Base-by-base conservation (phyloP, 1,140 invertebrate species). In the Orchesella cincta region DNA sequence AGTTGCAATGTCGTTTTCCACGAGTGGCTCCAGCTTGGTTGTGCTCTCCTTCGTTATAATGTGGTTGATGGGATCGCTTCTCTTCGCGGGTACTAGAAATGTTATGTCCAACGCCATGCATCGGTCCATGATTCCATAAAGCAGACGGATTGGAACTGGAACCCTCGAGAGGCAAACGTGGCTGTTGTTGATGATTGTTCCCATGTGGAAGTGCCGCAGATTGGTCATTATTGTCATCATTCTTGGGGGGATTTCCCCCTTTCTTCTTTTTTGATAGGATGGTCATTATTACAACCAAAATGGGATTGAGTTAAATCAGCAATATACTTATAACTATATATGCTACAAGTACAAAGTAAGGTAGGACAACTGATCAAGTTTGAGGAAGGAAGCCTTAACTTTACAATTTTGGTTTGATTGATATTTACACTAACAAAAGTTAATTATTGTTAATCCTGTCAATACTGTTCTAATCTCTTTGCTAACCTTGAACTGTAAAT, bases 1-100 rank as follows among this genome's bases (percentile, higher is more conserved):
- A 86, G 76, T 88, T 83, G 82, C 87, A 88, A 29, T 90, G 85
- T 73, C 90, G 83, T 84, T 91, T 91, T 71, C 88, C 88, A 84
- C 89, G 88, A 82, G 86, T 88, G 8, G 87, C 84, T 2, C 86
- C 85, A 77, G 86, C 86, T 62, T 87, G 87, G 79, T 88, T 85
- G 75, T 86, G 85, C 74, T 84, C 82, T 73, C 83, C 84, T 23
- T 87, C 86, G 78, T 86, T 86, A 76, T 84, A 83, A 78, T 82
- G 83, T 26, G 81, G 83, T 73, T 85, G 84, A 74, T 84, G 80
- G 39, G 87, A 83, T 67, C 88, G 82, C 82, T 87, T 88, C 73
- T 90, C 89, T 54, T 90, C 89, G 77, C 88, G 81, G 12, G 85
- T 79, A 23, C 81, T 82, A 18, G 83, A 81, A n/a, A 84, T 86